Conservation (phyloP, 2,888 invertebrate species). For the Apeira syringaria region DNA sequence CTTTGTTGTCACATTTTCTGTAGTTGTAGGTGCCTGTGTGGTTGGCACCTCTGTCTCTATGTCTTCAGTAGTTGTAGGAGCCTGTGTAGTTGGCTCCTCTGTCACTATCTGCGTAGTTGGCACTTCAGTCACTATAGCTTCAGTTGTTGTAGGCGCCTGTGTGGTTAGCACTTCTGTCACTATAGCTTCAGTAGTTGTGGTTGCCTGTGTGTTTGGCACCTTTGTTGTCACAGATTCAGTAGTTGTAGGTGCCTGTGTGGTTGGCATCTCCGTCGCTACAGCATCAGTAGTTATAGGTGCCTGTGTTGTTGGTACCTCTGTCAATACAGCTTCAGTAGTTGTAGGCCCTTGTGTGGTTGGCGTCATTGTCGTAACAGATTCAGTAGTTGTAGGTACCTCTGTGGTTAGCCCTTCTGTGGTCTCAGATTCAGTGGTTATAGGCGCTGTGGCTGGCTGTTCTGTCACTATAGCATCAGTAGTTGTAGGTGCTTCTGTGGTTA, state of each 20-base stretch:
- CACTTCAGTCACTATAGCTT: neutral
- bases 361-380: neutral
- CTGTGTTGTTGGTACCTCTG: neutral
- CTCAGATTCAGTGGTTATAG: neutral
- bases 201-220: neutral
- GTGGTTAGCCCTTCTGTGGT: slow-evolving; percentile 7
- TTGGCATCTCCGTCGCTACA: slow-evolving; percentile 3
- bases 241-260: slow-evolving; percentile 3
- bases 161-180: too few relatives aligned
- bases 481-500: slow-evolving; percentile 1
- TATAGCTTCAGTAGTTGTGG: neutral
- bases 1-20: neutral
- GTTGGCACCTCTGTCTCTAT: neutral
- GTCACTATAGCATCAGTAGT: too few relatives aligned
- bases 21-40: neutral
- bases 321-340: slow-evolving; percentile 9
- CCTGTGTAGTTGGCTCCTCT: neutral
- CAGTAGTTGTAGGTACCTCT: slow-evolving; percentile 1
- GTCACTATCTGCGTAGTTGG: neutral
- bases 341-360: slow-evolving; percentile 6
- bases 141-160: too few relatives aligned
- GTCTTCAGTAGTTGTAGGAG: neutral
- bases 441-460: too few relatives aligned
- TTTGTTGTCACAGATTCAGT: neutral
- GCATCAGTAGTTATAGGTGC: slow-evolving; percentile 6